Conservation (phyloP, 2,797 vertebrate genomes). For the Anableps anableps region DNA sequence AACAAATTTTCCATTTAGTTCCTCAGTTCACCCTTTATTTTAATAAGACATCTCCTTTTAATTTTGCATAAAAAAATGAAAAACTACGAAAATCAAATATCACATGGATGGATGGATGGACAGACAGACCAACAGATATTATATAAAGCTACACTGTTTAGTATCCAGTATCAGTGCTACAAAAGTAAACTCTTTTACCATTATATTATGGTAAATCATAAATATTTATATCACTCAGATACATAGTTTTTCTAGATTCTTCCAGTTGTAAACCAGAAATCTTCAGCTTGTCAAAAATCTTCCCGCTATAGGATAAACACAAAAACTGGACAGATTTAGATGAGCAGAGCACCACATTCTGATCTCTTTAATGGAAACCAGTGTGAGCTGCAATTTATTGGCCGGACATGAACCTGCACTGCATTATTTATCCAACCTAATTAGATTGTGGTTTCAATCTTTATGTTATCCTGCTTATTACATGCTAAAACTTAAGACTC, state of each 20-base stretch:
- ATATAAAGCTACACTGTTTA: too few relatives aligned
- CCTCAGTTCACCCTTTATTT: background rate
- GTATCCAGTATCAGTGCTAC: too few relatives aligned
- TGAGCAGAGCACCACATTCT: background rate
- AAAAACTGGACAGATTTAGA: background rate
- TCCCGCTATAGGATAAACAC: background rate
- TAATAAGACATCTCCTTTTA: background rate
- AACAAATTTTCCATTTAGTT: background rate
- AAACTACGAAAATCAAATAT: too few relatives aligned
- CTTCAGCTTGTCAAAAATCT: background rate
- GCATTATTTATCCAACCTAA: slow-evolving; percentile 4
- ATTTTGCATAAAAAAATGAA: background rate
- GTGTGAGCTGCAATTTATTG: slow-evolving; percentile 4
- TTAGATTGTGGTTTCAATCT: background rate
- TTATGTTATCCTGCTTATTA: background rate
- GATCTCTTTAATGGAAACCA: background rate
- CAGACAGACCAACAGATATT: background rate
- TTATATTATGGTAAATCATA: too few relatives aligned
- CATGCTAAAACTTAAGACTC: background rate
- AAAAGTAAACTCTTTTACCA: too few relatives aligned
- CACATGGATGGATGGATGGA: too few relatives aligned
- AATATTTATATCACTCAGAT: too few relatives aligned
- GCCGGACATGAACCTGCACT: background rate
- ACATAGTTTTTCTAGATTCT: too few relatives aligned
- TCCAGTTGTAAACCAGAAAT: too few relatives aligned